Conservation (phyloP, 2,888 invertebrate species). For the Heliconius ethilla region DNA sequence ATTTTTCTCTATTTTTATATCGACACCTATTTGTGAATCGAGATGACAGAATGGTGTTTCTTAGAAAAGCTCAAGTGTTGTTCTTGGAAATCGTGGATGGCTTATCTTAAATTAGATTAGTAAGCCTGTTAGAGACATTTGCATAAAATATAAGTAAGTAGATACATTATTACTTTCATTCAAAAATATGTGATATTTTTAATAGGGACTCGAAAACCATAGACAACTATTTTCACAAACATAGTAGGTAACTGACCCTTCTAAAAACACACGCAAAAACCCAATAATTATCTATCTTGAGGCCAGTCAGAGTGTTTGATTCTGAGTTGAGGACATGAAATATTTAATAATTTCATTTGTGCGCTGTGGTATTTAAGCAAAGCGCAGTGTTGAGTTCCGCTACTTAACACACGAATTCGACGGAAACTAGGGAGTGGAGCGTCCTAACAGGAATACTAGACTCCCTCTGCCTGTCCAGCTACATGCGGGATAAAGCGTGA, state of each 20-base stretch:
- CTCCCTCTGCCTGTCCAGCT: no score
- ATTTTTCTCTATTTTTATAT: conserved; percentile 40
- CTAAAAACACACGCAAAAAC: neutral
- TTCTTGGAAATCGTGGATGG: conserved; percentile 26
- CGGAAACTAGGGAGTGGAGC: no score
- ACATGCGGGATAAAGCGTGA: no score
- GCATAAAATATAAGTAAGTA: neutral
- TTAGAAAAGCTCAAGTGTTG: conserved; percentile 30
- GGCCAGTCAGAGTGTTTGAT: no score
- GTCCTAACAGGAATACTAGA: no score
- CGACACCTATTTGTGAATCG: conserved; percentile 48
- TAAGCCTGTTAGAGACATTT: neutral
- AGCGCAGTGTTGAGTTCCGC: no score
- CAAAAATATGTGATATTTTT: neutral
- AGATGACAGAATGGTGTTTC: conserved; percentile 34
- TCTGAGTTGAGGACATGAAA: no score
- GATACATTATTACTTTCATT: neutral
- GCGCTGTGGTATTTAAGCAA: no score
- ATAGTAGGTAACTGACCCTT: neutral
- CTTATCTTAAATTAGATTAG: conserved; percentile 12
- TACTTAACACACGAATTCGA: no score
- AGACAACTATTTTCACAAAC: neutral
- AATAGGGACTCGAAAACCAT: neutral
- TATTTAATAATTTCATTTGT: no score
- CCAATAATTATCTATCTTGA: conserved; percentile 8